These are phyloP conservation scores for Todiramphus chloris DNA, from an alignment of 2,113 vertebrate species.

Conservation along the genomic window DNA sequence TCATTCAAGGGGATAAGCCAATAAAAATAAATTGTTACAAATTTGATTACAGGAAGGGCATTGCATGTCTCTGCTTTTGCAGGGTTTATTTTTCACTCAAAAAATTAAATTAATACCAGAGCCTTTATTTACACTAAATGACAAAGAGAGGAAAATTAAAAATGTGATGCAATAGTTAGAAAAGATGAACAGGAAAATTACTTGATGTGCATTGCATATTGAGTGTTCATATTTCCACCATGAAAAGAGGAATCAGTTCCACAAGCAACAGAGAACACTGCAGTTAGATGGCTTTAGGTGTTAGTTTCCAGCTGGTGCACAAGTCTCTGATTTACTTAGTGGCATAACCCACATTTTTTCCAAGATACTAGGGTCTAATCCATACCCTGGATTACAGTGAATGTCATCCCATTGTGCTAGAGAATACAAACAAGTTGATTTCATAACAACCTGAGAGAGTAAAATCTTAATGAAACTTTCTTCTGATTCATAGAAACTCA, in stretches of 20 bases:
- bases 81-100: neutral
- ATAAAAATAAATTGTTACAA: neutral
- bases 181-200: conserved; percentile 22
- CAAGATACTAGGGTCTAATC: neutral
- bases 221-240: neutral
- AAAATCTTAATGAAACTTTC: neutral
- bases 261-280: neutral
- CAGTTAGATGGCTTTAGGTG: neutral
- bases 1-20: conserved; percentile 5
- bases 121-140: conserved; percentile 27
- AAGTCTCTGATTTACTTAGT: neutral
- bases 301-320: neutral
- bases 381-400: neutral
- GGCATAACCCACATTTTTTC: neutral
- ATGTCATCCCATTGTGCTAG: neutral
- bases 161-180: neutral
- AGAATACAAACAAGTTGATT: neutral
- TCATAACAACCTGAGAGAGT: neutral
- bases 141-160: neutral
- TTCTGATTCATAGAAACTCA: neutral
- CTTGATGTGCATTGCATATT: conserved; percentile 16
- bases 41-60: neutral
- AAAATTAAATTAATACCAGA: conserved; percentile 30
- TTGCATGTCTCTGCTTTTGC: neutral
- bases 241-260: neutral